phyloP scores from a whole-genome alignment of 2,113 vertebrate species.

The Sula dactylatra region DNA sequence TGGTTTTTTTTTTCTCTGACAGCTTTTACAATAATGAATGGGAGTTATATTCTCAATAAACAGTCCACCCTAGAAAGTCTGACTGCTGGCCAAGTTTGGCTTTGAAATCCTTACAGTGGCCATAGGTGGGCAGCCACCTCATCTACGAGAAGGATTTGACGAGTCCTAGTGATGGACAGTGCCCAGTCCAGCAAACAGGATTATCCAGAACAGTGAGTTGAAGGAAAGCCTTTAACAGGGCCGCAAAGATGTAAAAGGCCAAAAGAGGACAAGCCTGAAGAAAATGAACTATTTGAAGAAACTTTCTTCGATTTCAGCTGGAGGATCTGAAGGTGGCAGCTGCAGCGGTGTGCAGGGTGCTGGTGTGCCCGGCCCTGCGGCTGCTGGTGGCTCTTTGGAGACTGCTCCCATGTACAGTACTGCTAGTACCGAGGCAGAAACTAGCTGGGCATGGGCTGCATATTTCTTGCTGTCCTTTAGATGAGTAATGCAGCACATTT shows the following conservation, averaged over 20 bases:
- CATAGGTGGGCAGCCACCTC: background rate
- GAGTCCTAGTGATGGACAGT: background rate
- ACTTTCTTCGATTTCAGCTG: background rate
- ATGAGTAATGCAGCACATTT: background rate
- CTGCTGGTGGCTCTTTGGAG: background rate
- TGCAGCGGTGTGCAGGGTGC: background rate
- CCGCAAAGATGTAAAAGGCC: background rate
- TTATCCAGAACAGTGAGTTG: background rate
- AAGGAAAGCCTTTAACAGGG: background rate
- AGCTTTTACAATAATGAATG: background rate
- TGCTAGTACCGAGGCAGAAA: background rate
- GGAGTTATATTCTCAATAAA: background rate
- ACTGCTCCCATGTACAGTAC: background rate
- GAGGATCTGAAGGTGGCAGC: background rate
- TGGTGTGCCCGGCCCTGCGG: background rate
- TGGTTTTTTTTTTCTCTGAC: background rate
- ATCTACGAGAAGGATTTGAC: accelerated
- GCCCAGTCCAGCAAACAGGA: background rate
- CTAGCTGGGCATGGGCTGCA: background rate
- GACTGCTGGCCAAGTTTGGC: background rate
- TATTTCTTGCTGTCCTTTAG: background rate
- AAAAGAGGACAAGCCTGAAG: background rate
- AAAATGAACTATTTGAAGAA: background rate
- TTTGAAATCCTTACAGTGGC: background rate
- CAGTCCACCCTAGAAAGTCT: background rate